Evolutionary conservation across 2,797 vertebrate genomes (phyloP).

Genomic region (Linurgus olivaceus): DNA sequence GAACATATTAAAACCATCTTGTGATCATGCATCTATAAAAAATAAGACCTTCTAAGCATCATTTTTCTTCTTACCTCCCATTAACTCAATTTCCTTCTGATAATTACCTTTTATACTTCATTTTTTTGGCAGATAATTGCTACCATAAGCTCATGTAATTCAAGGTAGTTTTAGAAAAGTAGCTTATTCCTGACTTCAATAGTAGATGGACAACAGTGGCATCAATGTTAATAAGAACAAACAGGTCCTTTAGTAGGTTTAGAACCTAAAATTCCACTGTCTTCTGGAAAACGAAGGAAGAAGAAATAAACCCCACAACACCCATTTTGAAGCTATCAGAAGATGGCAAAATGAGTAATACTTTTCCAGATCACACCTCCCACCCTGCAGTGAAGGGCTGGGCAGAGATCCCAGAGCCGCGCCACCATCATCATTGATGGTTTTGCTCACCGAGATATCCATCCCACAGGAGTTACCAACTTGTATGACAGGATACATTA

Average conservation of each 20-base stretch:
- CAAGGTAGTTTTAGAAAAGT: neutral
- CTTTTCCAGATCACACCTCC: neutral
- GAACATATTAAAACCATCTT: neutral
- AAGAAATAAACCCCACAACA: neutral
- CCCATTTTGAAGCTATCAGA: neutral
- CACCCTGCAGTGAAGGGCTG: neutral
- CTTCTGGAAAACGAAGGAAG: neutral
- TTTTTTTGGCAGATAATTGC: neutral
- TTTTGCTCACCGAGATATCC: neutral
- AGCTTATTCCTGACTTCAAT: neutral
- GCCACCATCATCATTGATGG: neutral
- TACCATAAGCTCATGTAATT: neutral
- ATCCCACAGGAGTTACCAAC: neutral
- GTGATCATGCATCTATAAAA: neutral
- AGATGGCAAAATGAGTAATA: neutral
- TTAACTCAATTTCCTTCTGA: neutral
- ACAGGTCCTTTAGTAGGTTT: neutral
- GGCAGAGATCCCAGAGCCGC: neutral
- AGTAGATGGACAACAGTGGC: neutral
- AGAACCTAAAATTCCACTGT: neutral
- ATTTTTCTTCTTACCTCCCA: neutral
- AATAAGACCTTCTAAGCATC: neutral
- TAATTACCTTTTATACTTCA: neutral
- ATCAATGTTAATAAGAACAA: neutral
- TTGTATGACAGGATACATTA: neutral